These are phyloP conservation scores for Dendrolimus pini DNA, from an alignment of 2,888 invertebrate genomes.

Conservation along the genomic window DNA sequence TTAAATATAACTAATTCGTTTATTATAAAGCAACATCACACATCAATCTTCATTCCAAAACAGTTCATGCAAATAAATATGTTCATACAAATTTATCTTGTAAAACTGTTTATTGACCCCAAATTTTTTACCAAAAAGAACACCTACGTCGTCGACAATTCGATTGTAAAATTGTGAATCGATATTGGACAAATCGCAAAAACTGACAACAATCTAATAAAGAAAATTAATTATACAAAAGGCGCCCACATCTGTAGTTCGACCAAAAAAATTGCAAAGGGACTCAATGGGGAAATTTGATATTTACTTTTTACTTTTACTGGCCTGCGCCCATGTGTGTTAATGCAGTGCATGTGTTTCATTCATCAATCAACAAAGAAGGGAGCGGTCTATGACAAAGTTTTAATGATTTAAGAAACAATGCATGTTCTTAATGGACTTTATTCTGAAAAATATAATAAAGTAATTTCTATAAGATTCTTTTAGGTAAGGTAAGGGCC, in stretches of 20 bases:
- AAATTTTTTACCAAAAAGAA: no score
- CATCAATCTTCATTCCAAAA: no score
- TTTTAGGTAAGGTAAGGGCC: no score
- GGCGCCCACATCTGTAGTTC: slow-evolving; percentile 26
- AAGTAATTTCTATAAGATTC: no score
- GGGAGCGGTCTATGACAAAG: not conserved
- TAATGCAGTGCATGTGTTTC: slow-evolving; percentile 50
- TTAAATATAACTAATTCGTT: no score
- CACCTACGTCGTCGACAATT: not conserved
- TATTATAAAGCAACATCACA: no score
- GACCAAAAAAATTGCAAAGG: slow-evolving; percentile 38
- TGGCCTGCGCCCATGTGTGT: slow-evolving; percentile 37
- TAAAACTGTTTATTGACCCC: no score
- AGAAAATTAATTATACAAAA: slow-evolving; percentile 22
- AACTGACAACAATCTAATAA: slow-evolving; percentile 6
- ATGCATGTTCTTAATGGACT: no score
- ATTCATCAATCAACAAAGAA: slow-evolving; percentile 21
- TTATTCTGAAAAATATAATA: no score
- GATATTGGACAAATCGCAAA: not conserved
- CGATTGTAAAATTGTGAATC: not conserved
- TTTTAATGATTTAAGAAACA: no score
- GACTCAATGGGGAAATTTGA: slow-evolving; percentile 40
- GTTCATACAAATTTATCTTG: no score
- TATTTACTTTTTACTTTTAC: slow-evolving; percentile 31
- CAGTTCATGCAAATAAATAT: no score